Evolutionary conservation across 1,140 invertebrate genomes (phyloP).

Genomic region (Drosophila tsacasi): DNA sequence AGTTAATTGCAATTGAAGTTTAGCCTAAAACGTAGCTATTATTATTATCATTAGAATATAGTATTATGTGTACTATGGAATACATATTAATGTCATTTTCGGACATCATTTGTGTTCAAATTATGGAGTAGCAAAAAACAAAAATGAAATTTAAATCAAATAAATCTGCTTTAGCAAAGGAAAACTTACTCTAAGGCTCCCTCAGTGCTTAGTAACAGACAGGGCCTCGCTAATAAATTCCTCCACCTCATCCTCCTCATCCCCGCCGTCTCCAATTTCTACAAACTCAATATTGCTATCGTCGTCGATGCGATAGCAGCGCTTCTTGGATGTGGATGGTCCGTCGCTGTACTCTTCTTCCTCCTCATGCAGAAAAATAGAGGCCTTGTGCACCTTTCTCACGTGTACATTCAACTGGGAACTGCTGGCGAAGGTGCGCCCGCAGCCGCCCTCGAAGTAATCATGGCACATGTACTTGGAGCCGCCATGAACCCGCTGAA

Average conservation of each 20-base stretch:
- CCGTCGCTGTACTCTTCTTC: slow-evolving; percentile 34
- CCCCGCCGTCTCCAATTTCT: slow-evolving; percentile 4
- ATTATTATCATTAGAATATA: slow-evolving; percentile 49
- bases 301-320: slow-evolving; percentile 26
- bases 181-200: not conserved
- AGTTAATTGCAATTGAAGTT: slow-evolving; percentile 73
- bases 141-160: slow-evolving; percentile 56
- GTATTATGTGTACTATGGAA: slow-evolving; percentile 54
- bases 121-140: slow-evolving; percentile 57
- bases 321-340: slow-evolving; percentile 49
- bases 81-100: slow-evolving; percentile 69
- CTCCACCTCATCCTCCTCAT: not conserved
- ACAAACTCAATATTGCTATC: slow-evolving; percentile 54
- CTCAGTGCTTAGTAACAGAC: slow-evolving; percentile 1
- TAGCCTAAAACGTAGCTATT: slow-evolving; percentile 59
- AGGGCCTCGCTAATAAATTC: not conserved
- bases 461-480: slow-evolving; percentile 46
- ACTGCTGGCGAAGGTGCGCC: slow-evolving; percentile 41
- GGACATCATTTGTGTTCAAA: slow-evolving; percentile 78
- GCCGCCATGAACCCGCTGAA: slow-evolving; percentile 61
- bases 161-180: slow-evolving; percentile 67
- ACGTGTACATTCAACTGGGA: slow-evolving; percentile 55
- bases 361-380: slow-evolving; percentile 26
- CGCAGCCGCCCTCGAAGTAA: slow-evolving; percentile 49
- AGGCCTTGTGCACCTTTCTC: slow-evolving; percentile 50